Conservation (phyloP, 1,140 invertebrate genomes). For the Carposina sasakii region DNA sequence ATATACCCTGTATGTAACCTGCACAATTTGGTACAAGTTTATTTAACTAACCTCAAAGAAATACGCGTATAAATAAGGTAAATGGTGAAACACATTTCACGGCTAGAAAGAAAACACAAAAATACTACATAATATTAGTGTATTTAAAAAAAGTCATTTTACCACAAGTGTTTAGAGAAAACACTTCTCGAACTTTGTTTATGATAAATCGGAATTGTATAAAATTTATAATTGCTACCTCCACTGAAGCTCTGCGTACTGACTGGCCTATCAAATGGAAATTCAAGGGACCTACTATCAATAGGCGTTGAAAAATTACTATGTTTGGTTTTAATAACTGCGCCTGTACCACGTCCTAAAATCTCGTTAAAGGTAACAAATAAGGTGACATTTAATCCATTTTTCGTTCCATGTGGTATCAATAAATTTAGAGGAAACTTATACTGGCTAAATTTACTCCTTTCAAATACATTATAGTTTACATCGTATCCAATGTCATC, state of each 20-base stretch:
- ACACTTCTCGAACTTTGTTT: too few species aligned
- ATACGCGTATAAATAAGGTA: too few species aligned
- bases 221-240: slow-evolving; percentile 51
- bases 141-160: slow-evolving; percentile 38
- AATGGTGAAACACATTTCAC: too few species aligned
- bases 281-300: slow-evolving; percentile 45
- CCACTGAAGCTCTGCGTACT: slow-evolving; percentile 22
- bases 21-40: too few species aligned
- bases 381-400: slow-evolving; percentile 48
- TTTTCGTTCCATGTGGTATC: slow-evolving; percentile 47
- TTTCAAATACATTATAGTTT: slow-evolving; percentile 20
- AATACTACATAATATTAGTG: slow-evolving; percentile 47
- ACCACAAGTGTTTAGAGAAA: too few species aligned
- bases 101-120: too few species aligned
- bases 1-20: too few species aligned
- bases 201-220: slow-evolving; percentile 48
- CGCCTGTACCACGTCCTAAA: neutral
- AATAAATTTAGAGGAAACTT: slow-evolving; percentile 54
- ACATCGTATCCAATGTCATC: slow-evolving; percentile 44
- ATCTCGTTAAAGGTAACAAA: slow-evolving; percentile 48
- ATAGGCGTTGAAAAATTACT: slow-evolving; percentile 15
- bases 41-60: too few species aligned
- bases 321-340: neutral
- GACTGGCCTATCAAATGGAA: slow-evolving; percentile 50
- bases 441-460: slow-evolving; percentile 44